A percentile compares a stretch with the other conserved stretches of the same genome.
Evolutionary conservation across 92 coral and sea anemone genomes (phyloP).

Genomic region (Porites rus): DNA sequence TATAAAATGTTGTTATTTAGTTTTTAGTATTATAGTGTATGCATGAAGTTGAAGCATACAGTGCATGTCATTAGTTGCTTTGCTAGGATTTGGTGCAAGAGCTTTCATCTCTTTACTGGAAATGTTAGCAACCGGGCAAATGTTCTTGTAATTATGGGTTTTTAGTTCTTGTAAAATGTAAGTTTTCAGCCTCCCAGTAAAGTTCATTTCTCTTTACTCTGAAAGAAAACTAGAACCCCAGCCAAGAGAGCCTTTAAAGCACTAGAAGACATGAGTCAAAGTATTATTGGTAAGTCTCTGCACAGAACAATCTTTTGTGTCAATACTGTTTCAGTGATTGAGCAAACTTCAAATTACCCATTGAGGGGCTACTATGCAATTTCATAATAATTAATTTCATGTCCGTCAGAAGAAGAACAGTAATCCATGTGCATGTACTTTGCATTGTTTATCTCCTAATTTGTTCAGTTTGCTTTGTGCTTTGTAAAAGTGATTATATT

Average conservation of each 20-base stretch:
- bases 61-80: background rate
- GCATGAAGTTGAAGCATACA: constrained; percentile 2
- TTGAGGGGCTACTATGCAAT: background rate
- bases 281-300: constrained; percentile 29
- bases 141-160: too few relatives aligned
- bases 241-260: constrained; percentile 18
- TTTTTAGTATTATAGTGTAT: background rate
- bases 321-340: background rate
- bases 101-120: too few relatives aligned
- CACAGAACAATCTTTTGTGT: background rate
- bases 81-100: too few relatives aligned
- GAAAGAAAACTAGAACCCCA: constrained; percentile 42
- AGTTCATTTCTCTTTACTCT: constrained; percentile 17
- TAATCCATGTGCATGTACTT: background rate
- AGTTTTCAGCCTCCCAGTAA: background rate
- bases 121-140: too few relatives aligned
- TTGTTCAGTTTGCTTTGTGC: too few relatives aligned
- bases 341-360: background rate
- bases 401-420: background rate
- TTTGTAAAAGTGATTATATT: too few relatives aligned
- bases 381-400: background rate
- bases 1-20: background rate
- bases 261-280: constrained; percentile 29
- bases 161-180: too few relatives aligned
- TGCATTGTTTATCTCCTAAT: too few relatives aligned